phyloP scores from a whole-genome alignment of 1,140 invertebrate species.

The Zelostemma sp. region DNA sequence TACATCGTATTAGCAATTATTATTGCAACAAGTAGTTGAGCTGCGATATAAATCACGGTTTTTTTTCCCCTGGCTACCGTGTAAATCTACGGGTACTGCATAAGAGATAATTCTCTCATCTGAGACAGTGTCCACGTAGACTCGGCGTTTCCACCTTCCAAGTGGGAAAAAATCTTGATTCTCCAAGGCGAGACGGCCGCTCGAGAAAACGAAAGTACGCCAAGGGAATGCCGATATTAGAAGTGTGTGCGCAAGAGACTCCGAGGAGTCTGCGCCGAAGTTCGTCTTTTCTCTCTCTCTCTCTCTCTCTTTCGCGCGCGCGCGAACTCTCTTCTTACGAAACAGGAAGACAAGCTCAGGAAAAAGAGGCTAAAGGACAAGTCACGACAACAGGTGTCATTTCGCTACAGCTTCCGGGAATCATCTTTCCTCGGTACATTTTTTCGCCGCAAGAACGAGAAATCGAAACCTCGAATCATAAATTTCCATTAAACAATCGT shows the following conservation, averaged over 20 bases:
- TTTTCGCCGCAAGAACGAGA: conserved; percentile 4
- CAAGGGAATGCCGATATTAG: conserved; percentile 18
- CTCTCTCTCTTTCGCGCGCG: too few species aligned
- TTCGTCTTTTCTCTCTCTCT: conserved; percentile 14
- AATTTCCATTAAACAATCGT: too few species aligned
- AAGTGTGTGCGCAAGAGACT: neutral
- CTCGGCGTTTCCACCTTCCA: conserved; percentile 6
- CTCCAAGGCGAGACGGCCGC: conserved; percentile 16
- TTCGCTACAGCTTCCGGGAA: conserved; percentile 23
- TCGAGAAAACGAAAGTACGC: conserved; percentile 33
- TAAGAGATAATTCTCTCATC: conserved; percentile 20
- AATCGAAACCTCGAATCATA: neutral
- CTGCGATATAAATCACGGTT: conserved; percentile 27
- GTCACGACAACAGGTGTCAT: conserved; percentile 22
- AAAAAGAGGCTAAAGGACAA: conserved; percentile 10
- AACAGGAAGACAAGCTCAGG: conserved; percentile 18
- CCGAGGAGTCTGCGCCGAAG: neutral
- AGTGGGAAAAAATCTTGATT: conserved; percentile 16
- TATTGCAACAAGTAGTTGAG: conserved; percentile 18
- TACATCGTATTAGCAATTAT: conserved; percentile 45
- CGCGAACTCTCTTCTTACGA: neutral
- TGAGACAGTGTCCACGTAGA: conserved; percentile 6
- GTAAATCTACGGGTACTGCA: conserved; percentile 15
- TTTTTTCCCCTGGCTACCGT: conserved; percentile 11
- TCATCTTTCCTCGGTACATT: conserved; percentile 10